phyloP scores from a whole-genome alignment of 2,113 vertebrate genomes.

The Clarias gariepinus region DNA sequence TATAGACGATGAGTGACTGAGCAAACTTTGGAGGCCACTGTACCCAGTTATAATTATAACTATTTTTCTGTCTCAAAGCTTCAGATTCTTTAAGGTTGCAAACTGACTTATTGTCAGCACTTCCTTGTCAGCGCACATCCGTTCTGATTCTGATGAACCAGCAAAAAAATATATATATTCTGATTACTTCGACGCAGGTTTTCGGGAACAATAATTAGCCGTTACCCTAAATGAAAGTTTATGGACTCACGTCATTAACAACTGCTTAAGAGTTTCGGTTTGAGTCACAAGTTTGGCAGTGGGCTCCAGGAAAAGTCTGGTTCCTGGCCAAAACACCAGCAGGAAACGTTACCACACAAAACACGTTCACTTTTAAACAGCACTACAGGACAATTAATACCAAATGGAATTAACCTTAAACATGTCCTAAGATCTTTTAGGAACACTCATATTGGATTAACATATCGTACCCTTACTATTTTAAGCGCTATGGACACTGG shows the following conservation, averaged over 20 bases:
- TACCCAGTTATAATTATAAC: neutral
- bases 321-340: neutral
- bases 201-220: neutral
- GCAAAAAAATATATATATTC: neutral
- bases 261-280: neutral
- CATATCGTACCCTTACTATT: slow-evolving; percentile 31
- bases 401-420: neutral
- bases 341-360: neutral
- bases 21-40: neutral
- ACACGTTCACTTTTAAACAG: neutral
- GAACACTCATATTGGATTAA: neutral
- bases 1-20: no score
- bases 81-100: neutral
- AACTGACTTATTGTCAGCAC: neutral
- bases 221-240: neutral
- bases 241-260: neutral
- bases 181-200: neutral
- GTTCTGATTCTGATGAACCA: neutral
- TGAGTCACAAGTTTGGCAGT: no score
- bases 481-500: slow-evolving; percentile 27
- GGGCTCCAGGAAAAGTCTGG: neutral
- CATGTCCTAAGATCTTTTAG: neutral
- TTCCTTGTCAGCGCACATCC: neutral
- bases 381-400: neutral
- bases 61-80: neutral